A percentile compares a stretch with the other conserved stretches of the same genome.
phyloP scores from a whole-genome alignment of 1,140 invertebrate genomes.

The Drosophila malerkotliana region DNA sequence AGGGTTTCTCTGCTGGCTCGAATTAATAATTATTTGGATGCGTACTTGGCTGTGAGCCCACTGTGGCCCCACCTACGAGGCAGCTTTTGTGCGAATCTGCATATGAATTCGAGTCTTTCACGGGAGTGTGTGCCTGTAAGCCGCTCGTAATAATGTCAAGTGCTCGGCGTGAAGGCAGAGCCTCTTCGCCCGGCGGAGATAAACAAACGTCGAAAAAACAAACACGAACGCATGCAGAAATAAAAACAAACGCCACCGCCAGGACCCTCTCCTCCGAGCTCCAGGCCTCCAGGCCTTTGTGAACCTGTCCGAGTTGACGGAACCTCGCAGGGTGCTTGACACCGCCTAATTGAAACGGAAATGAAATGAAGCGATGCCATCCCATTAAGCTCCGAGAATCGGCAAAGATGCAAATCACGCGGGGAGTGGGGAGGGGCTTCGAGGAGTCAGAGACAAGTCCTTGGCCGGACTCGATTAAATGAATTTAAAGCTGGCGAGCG shows the following conservation, averaged over 20 bases:
- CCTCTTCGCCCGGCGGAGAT: conserved; percentile 31
- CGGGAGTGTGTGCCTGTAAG: conserved; percentile 7
- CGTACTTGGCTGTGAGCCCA: background rate
- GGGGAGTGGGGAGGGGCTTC: background rate
- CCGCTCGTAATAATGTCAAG: conserved; percentile 54
- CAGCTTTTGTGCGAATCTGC: conserved; percentile 34
- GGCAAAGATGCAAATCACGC: conserved; percentile 6
- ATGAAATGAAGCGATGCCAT: background rate
- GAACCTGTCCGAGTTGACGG: conserved; percentile 44
- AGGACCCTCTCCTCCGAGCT: conserved; percentile 4
- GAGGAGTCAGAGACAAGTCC: no score
- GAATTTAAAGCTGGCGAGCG: no score
- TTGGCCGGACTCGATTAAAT: no score
- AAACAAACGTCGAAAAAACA: conserved; percentile 19
- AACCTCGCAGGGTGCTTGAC: conserved; percentile 52
- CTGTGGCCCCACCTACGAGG: conserved; percentile 3
- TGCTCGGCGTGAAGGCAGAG: conserved; percentile 45
- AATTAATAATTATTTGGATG: background rate
- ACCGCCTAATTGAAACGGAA: conserved; percentile 57
- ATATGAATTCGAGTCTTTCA: conserved; percentile 11
- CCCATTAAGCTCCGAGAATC: background rate
- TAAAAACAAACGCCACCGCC: conserved; percentile 14
- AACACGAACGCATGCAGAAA: conserved; percentile 15
- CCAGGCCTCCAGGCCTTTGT: conserved; percentile 10
- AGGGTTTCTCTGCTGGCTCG: background rate